A percentile compares a stretch with the other conserved stretches of the same genome.
phyloP scores from a whole-genome alignment of 2,113 vertebrate genomes.

The Tyrannus savana region DNA sequence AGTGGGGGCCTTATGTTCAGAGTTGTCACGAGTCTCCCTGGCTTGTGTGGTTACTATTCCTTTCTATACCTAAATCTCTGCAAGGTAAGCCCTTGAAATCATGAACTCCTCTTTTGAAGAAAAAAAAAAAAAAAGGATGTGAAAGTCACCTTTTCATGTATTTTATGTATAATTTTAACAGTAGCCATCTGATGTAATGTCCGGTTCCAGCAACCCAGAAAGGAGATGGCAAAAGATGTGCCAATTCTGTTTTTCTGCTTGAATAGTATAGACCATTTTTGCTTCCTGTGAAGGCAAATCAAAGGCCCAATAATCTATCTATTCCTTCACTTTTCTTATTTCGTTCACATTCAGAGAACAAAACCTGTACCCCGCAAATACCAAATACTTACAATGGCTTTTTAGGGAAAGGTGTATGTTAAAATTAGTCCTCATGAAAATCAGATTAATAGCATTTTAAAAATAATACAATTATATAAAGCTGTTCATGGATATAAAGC shows the following conservation, averaged over 20 bases:
- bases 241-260: neutral
- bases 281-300: neutral
- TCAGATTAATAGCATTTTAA: neutral
- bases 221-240: neutral
- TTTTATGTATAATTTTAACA: neutral
- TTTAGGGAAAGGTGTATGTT: neutral
- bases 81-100: neutral
- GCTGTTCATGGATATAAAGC: neutral
- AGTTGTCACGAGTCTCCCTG: neutral
- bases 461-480: neutral
- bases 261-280: neutral
- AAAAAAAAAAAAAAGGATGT: neutral
- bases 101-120: neutral
- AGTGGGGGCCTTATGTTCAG: neutral
- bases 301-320: neutral
- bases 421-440: neutral
- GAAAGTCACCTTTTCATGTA: neutral
- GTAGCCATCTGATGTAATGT: neutral
- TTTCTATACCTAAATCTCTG: neutral
- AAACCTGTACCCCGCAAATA: neutral
- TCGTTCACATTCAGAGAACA: neutral
- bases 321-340: neutral
- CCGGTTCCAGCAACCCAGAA: neutral
- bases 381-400: neutral
- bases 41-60: neutral